Conservation (phyloP, 2,797 vertebrate species). For the Allobates femoralis region DNA sequence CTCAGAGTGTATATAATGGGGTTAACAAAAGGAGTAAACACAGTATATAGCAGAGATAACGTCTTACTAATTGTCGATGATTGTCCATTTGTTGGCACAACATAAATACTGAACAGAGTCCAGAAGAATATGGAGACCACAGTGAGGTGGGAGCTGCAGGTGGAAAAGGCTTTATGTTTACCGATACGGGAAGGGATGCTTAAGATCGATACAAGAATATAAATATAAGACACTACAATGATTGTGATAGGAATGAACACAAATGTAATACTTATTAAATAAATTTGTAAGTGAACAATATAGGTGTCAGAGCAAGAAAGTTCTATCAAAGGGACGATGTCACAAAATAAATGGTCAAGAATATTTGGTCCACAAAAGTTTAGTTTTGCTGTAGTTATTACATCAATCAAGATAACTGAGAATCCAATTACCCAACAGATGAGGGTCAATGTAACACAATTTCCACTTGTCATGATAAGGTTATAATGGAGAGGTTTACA, state of each 20-base stretch:
- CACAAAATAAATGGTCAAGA: not conserved
- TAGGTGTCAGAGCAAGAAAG: not conserved
- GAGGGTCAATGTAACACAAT: too few species aligned
- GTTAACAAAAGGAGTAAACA: not conserved
- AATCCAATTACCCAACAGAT: too few species aligned
- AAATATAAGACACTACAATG: not conserved
- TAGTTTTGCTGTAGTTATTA: too few species aligned
- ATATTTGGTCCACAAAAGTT: too few species aligned
- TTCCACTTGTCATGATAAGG: too few species aligned
- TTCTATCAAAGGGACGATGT: not conserved
- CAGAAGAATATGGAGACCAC: not conserved
- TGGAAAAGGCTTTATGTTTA: too few species aligned
- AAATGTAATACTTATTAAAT: not conserved
- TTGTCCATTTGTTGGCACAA: not conserved
- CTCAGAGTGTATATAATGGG: too few species aligned
- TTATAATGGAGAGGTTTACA: too few species aligned
- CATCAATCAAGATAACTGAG: too few species aligned
- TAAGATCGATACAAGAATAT: too few species aligned
- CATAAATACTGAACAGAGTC: not conserved
- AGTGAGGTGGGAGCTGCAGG: not conserved
- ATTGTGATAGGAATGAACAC: not conserved
- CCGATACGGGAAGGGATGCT: too few species aligned
- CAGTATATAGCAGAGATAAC: not conserved
- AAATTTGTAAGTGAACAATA: not conserved
- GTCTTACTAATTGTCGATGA: not conserved